Conservation (phyloP, 2,113 vertebrate genomes). For the Gallinago undulata region DNA sequence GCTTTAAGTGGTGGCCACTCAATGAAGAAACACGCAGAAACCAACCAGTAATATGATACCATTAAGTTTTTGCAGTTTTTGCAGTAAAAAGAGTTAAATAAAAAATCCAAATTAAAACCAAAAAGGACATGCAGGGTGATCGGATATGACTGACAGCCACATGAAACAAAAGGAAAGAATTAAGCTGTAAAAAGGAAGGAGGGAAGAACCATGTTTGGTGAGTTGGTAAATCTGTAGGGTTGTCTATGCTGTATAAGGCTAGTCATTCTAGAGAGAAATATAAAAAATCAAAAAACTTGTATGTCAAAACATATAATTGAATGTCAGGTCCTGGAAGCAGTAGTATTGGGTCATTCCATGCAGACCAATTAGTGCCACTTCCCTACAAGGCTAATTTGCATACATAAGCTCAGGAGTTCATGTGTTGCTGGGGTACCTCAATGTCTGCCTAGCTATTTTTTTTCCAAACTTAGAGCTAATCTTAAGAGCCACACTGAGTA, state of each 20-base stretch:
- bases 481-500: neutral
- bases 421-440: neutral
- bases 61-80: neutral
- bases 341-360: neutral
- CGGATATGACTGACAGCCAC: neutral
- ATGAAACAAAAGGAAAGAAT: neutral
- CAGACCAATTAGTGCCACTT: neutral
- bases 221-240: neutral
- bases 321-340: neutral
- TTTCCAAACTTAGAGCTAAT: neutral
- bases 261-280: neutral
- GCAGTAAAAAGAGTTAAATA: neutral
- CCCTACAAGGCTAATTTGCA: neutral
- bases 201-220: neutral
- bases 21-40: neutral
- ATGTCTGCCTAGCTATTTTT: neutral
- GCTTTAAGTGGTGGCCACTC: neutral
- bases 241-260: neutral
- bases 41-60: neutral
- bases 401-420: neutral
- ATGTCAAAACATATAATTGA: neutral
- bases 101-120: neutral
- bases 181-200: neutral
- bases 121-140: accelerated
- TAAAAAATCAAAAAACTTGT: neutral